A percentile compares a stretch with the other conserved stretches of the same genome.
These are phyloP conservation scores for Thelaira solivaga DNA, from an alignment of 2,888 invertebrate genomes.

Conservation along the genomic window DNA sequence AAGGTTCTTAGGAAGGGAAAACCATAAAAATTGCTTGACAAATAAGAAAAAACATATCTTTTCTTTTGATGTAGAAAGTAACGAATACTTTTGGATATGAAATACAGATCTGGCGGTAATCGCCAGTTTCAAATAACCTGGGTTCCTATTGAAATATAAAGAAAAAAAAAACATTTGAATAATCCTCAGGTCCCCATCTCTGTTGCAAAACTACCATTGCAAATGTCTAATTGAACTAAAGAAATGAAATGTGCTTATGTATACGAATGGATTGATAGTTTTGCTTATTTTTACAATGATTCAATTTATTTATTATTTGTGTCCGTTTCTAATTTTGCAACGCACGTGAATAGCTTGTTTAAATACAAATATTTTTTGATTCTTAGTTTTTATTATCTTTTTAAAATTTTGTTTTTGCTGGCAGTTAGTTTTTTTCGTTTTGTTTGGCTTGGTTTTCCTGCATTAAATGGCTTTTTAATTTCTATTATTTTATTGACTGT, in stretches of 20 bases:
- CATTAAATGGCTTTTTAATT: constrained; percentile 19
- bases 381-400: background rate
- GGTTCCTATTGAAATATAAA: too few relatives aligned
- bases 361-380: constrained; percentile 4
- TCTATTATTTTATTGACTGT: constrained; percentile 32
- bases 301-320: background rate
- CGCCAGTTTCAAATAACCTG: too few relatives aligned
- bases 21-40: too few relatives aligned
- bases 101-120: too few relatives aligned
- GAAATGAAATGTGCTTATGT: too few relatives aligned
- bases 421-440: background rate
- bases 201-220: background rate
- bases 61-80: too few relatives aligned
- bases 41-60: too few relatives aligned
- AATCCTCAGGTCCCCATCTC: background rate
- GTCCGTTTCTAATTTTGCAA: background rate
- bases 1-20: too few relatives aligned
- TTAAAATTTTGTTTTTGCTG: background rate
- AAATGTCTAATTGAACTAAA: too few relatives aligned
- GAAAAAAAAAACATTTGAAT: background rate
- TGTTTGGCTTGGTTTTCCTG: background rate
- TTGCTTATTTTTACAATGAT: background rate
- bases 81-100: too few relatives aligned
- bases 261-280: background rate
- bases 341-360: constrained; percentile 27